These are phyloP conservation scores for Sciaenops ocellatus DNA, from an alignment of 2,797 vertebrate species.

Conservation along the genomic window DNA sequence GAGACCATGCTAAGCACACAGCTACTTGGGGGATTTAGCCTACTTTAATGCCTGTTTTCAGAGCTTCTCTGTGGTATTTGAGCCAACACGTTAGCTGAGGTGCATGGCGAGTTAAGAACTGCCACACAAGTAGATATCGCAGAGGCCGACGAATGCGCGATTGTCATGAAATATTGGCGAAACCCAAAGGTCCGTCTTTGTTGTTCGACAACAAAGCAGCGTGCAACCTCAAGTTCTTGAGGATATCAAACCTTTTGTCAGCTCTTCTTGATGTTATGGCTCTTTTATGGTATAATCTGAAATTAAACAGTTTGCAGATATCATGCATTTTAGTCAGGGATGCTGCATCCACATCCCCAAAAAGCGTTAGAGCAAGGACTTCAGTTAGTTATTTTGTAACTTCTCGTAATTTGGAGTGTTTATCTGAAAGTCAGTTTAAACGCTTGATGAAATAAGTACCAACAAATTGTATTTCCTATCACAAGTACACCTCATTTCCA, in stretches of 20 bases:
- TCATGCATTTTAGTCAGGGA: not conserved
- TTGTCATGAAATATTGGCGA: conserved; percentile 38
- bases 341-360: no score
- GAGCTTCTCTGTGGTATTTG: conserved; percentile 77
- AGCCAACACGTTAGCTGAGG: conserved; percentile 77
- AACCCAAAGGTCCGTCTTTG: conserved; percentile 31
- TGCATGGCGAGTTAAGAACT: conserved; percentile 51
- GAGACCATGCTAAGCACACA: conserved; percentile 75
- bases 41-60: conserved; percentile 83
- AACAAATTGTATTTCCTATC: not conserved
- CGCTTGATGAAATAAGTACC: conserved; percentile 10
- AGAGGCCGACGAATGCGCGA: conserved; percentile 16
- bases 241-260: conserved; percentile 31
- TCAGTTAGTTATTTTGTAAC: not conserved
- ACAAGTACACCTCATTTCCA: conserved; percentile 12
- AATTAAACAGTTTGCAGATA: not conserved
- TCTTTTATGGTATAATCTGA: not conserved
- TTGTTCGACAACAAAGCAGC: conserved; percentile 20
- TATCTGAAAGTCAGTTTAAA: conserved; percentile 2
- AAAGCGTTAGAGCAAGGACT: not conserved
- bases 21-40: conserved; percentile 78
- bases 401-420: no score
- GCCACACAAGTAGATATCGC: conserved; percentile 77
- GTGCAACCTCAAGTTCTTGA: not conserved
- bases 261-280: conserved; percentile 27